These are phyloP conservation scores for Morone saxatilis DNA, from an alignment of 2,113 vertebrate genomes.

Conservation along the genomic window DNA sequence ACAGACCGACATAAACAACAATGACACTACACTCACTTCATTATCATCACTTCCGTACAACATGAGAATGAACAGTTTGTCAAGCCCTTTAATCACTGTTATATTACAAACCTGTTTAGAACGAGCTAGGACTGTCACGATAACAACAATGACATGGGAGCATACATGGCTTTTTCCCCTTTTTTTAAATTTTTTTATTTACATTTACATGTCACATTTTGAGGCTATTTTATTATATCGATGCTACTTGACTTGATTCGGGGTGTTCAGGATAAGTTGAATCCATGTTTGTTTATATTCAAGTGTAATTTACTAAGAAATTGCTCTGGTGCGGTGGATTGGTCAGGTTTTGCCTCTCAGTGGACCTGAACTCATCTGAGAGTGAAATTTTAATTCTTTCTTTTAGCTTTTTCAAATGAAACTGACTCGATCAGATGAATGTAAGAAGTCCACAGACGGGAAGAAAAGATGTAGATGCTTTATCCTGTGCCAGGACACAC, in stretches of 20 bases:
- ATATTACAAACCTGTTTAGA: background rate
- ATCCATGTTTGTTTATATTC: background rate
- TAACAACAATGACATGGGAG: no score
- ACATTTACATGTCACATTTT: no score
- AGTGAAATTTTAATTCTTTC: no score
- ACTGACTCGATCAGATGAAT: no score
- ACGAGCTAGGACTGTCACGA: no score
- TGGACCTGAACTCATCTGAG: background rate
- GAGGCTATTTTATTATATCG: no score
- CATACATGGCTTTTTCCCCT: no score
- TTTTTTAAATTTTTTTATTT: no score
- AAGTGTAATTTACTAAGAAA: background rate
- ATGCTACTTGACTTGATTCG: no score
- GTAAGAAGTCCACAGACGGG: no score
- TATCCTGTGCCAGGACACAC: background rate
- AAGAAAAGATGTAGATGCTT: background rate
- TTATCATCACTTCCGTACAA: background rate
- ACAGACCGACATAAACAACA: conserved; percentile 7
- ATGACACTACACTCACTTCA: background rate
- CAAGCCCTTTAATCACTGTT: background rate
- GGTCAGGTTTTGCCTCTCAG: background rate
- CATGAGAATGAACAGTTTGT: background rate
- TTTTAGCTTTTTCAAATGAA: no score
- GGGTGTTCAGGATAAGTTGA: background rate
- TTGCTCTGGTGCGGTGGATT: background rate